These are phyloP conservation scores for human DNA, from an alignment of 2,113 vertebrate genomes.

Conservation along the genomic window GRCh38 chr14:22392501-22393000, in stretches of 20 bases:
- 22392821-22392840: not conserved
- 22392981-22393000: not conserved
- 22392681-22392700: conserved; percentile 45
- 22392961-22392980: rapidly evolving
- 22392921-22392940: not conserved
- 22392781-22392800: not conserved
- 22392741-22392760: not conserved
- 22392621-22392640: not conserved
- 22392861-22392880: not conserved
- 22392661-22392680: not conserved
- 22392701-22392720: not conserved
- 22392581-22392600: conserved; percentile 33
- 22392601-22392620: conserved; percentile 22
- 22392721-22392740: not conserved
- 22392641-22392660: conserved; percentile 41
- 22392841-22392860: not conserved
- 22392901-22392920: not conserved
- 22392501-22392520: not conserved
- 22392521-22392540: conserved; percentile 21
- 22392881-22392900: not conserved
- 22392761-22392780: not conserved
- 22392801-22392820: not conserved
- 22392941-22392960: not conserved
- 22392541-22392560: conserved; percentile 1
- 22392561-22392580: conserved; percentile 4